These are phyloP conservation scores for Meriones psammophilus DNA, from an alignment of 2,797 vertebrate species.

Conservation along the genomic window DNA sequence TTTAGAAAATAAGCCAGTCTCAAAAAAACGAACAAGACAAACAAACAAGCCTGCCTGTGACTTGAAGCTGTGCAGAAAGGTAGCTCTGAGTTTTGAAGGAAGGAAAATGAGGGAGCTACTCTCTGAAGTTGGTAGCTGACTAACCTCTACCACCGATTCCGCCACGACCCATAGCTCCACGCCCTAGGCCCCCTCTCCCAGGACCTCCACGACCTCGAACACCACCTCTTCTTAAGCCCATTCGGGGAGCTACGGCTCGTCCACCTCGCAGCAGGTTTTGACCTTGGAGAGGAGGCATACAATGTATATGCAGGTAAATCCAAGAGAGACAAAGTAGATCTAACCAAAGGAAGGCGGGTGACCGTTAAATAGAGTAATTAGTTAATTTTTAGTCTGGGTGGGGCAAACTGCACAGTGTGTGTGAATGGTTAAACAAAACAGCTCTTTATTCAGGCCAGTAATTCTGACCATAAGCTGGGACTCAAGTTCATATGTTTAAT, in stretches of 20 bases:
- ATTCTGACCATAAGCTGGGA: constrained; percentile 70
- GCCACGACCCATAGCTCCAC: constrained; percentile 91
- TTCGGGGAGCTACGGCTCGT: constrained; percentile 91
- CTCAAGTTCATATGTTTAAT: constrained; percentile 63
- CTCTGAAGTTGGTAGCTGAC: constrained; percentile 86
- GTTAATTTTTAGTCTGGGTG: constrained; percentile 75
- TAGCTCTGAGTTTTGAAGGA: constrained; percentile 81
- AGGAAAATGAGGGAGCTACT: constrained; percentile 79
- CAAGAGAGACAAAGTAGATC: constrained; percentile 84
- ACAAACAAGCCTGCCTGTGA: constrained; percentile 79
- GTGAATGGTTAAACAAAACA: constrained; percentile 61
- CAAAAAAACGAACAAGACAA: constrained; percentile 83
- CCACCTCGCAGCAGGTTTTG: constrained; percentile 92
- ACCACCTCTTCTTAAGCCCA: constrained; percentile 93
- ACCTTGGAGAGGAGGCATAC: constrained; percentile 86
- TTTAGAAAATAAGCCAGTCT: constrained; percentile 78
- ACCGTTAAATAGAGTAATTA: constrained; percentile 80
- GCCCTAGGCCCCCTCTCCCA: constrained; percentile 89
- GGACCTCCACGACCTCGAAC: constrained; percentile 91
- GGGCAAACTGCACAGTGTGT: constrained; percentile 65
- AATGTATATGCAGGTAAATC: constrained; percentile 86
- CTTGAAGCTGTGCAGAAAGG: constrained; percentile 80
- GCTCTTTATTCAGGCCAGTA: constrained; percentile 67
- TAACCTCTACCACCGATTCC: constrained; percentile 92
- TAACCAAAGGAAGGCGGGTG: constrained; percentile 83